These are phyloP conservation scores for Egretta garzetta DNA, from an alignment of 2,113 vertebrate genomes.

Conservation along the genomic window DNA sequence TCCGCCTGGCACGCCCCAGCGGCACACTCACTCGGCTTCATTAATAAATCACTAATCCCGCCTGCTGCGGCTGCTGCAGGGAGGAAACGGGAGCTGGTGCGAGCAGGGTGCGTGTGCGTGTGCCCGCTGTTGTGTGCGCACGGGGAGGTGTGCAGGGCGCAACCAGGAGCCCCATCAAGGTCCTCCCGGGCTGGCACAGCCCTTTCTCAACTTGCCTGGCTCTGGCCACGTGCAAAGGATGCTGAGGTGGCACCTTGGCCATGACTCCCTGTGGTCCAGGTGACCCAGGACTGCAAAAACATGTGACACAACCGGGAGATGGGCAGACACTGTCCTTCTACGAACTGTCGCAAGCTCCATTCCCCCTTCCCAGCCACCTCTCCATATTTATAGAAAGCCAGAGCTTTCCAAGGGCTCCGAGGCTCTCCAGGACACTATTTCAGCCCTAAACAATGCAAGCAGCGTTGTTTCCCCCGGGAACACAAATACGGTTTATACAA, in stretches of 20 bases:
- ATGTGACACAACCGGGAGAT: background rate
- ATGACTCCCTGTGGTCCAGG: fast-evolving
- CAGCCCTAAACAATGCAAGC: background rate
- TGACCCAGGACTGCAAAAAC: fast-evolving
- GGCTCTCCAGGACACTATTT: background rate
- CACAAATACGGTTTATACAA: background rate
- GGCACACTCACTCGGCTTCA: constrained; percentile 60
- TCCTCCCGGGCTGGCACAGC: background rate
- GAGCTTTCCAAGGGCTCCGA: background rate
- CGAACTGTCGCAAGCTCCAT: fast-evolving
- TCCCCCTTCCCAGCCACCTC: background rate
- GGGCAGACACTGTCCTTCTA: background rate
- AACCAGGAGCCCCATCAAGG: background rate
- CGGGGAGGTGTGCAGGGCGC: fast-evolving
- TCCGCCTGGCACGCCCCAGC: constrained; percentile 74
- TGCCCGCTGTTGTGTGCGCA: fast-evolving
- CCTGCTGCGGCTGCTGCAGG: constrained; percentile 3
- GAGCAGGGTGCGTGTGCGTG: background rate
- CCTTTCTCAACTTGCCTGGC: fast-evolving
- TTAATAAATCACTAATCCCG: constrained; percentile 79
- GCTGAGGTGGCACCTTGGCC: background rate
- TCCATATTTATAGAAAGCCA: background rate
- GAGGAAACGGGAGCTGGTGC: constrained; percentile 38
- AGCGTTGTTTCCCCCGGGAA: background rate
- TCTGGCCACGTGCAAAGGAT: fast-evolving